Base-by-base conservation (phyloP, 1,140 invertebrate species). In the Druon quercuslanigerum region DNA sequence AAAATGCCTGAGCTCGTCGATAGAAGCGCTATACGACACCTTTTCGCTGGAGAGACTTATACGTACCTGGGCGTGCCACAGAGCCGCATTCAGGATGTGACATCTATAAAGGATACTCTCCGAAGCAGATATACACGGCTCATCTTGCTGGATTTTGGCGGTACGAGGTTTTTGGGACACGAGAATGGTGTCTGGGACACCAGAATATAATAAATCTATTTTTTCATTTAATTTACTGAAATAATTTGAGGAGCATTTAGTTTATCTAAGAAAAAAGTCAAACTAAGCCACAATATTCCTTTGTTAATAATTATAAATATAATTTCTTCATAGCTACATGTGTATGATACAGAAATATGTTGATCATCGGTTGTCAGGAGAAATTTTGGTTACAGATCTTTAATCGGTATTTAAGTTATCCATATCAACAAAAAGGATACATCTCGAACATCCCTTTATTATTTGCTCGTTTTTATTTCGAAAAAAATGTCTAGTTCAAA, bases 251-350 rank as follows among this genome's bases (percentile, higher is more conserved):
- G 19, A 7, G 51, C 6, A 50, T 50, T 4, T 25, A 25, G 3
- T 17, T 60, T 40, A 4, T 46, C 79, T 76, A 78, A 17, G 46
- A 77, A 33, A 33, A 33, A 33, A 33, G 25, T 33, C 6, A 79
- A 77, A 78, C 71, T 74, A 74, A 82, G 57, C 83, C 70, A 79
- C 70, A 66, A 60, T 80, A 79, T 84, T 87, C 76, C 77, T 73
- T 86, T 83, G 79, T 84, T 87, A 80, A 85, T 86, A 83, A 84
- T 87, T 85, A 86, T 85, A 87, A 88, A 88, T 86, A 88, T 86
- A 88, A 88, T 88, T 88, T 87, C 75, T 79, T 87, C 84, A 85
- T 87, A 88, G 87, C 77, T 85, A 84, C 83, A 84, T 46, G 78
- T 81, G 80, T 87, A 88, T 85, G 73, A 83, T 89, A 88, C 85